Evolutionary conservation across 1,140 invertebrate species (phyloP), one percentile per base, ranked within the genome.

Genomic region (Phortica variegata): DNA sequence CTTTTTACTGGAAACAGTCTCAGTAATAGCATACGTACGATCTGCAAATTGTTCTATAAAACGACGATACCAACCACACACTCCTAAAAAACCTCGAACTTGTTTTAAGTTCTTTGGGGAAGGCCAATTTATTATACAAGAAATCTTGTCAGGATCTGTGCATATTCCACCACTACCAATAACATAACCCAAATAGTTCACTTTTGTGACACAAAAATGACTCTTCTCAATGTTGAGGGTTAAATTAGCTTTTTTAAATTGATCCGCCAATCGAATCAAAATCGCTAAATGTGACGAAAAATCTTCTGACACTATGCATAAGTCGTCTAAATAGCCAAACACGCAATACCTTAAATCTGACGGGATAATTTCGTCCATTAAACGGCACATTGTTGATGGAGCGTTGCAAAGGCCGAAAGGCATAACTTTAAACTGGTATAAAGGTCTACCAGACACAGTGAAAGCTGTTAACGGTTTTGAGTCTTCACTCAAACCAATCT

Each of bases 321-420:
- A 52, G 39, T 69, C 59, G 36, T 69, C 66, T 10, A 73, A 16
- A 45, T 71, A 68, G 1, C 52, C 55, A 32, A 70, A 68, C 9
- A 54, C 50, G 13, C 37, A 17, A 40, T 43, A 15, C 13, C 33
- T 13, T 13, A 57, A 20, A 4, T 54, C 40, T 5, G 37, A 19
- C 4, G 53, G 48, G 6, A 59, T 49, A 7, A 53, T 32, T 42
- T 47, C 23, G 34, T 59, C 47, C 42, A 59, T 47, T 13, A 56
- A 42, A 2, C 49, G n/a, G 3, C 15, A 29, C 18, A 43, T n/a
- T 7, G 39, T 33, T 19, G 36, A 36, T 7, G 75, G 58, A 3
- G 66, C 60, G 52, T 78, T 77, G 17, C 44, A 51, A 1, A 80
- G 56, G 2, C 78, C 78, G 56, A 79, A 80, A 0, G 77, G 75